Percentiles rank a stretch among this genome's conserved stretches.
phyloP scores from a whole-genome alignment of 2,113 vertebrate species.

The Hippotragus niger region DNA sequence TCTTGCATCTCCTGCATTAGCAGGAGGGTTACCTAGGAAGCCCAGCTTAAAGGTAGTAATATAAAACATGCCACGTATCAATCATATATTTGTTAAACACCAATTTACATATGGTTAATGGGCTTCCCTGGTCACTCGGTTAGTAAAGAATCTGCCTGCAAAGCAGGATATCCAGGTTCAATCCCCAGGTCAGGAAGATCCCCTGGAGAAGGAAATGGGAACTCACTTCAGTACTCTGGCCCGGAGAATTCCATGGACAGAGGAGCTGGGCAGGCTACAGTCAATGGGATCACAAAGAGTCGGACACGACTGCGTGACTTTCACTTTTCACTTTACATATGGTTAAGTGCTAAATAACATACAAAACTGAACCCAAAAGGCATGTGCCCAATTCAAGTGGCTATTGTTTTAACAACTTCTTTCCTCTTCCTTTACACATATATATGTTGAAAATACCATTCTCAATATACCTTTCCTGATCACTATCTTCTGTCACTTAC shows the following conservation, averaged over 20 bases:
- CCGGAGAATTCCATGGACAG: not conserved
- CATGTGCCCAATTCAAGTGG: not conserved
- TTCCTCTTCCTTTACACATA: not conserved
- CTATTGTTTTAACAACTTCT: not conserved
- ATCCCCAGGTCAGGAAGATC: not conserved
- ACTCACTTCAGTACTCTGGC: not conserved
- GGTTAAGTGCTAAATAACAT: not conserved
- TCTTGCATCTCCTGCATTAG: not conserved
- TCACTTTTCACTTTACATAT: not conserved
- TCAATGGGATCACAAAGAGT: not conserved
- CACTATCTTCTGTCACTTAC: not conserved
- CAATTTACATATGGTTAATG: not conserved
- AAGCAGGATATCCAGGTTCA: not conserved
- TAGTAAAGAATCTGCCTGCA: not conserved
- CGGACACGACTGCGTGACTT: not conserved
- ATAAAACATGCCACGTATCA: not conserved
- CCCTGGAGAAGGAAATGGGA: not conserved
- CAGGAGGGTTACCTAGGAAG: not conserved
- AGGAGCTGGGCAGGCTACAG: not conserved
- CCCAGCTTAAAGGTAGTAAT: not conserved
- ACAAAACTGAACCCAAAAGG: not conserved
- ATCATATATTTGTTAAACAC: slow-evolving; percentile 21
- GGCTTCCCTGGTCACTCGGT: not conserved
- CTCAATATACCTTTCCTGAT: not conserved
- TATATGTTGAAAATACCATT: not conserved